Conservation (phyloP, 2,797 vertebrate genomes). For the Lithobates pipiens region DNA sequence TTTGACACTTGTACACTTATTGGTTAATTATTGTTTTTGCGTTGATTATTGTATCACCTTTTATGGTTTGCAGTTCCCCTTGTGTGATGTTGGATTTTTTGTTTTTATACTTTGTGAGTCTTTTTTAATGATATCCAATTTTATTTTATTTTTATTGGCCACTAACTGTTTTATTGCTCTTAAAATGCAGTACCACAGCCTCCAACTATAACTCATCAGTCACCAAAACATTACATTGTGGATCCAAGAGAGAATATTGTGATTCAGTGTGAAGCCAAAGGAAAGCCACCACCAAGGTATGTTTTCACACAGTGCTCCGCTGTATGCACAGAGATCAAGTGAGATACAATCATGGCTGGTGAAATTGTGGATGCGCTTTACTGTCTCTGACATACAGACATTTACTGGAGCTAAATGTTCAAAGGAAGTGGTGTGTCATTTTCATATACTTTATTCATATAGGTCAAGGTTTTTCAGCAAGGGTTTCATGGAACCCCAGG, state of each 20-base stretch:
- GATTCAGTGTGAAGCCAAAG: constrained; percentile 96
- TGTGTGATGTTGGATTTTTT: background rate
- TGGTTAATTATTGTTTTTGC: constrained; percentile 32
- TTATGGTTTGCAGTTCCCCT: background rate
- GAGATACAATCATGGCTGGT: background rate
- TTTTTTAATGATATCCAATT: too few relatives aligned
- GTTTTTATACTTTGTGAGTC: too few relatives aligned
- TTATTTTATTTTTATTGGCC: too few relatives aligned
- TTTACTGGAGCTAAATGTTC: background rate
- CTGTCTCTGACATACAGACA: background rate
- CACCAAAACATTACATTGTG: constrained; percentile 95
- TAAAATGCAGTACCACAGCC: constrained; percentile 89
- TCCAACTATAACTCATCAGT: constrained; percentile 93
- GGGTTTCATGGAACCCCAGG: too few relatives aligned
- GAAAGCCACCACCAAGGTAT: constrained; percentile 94
- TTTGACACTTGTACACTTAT: constrained; percentile 60
- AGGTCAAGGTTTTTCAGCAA: too few relatives aligned
- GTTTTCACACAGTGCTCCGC: constrained; percentile 50
- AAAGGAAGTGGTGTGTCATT: background rate
- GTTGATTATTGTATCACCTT: background rate
- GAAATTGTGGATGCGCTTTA: background rate
- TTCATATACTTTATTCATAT: too few relatives aligned
- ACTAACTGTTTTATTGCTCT: constrained; percentile 44
- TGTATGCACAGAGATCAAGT: background rate
- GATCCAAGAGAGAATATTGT: constrained; percentile 95